A percentile compares a stretch with the other conserved stretches of the same genome.
phyloP scores from a whole-genome alignment of 2,113 vertebrate genomes.

The Oreochromis niloticus region DNA sequence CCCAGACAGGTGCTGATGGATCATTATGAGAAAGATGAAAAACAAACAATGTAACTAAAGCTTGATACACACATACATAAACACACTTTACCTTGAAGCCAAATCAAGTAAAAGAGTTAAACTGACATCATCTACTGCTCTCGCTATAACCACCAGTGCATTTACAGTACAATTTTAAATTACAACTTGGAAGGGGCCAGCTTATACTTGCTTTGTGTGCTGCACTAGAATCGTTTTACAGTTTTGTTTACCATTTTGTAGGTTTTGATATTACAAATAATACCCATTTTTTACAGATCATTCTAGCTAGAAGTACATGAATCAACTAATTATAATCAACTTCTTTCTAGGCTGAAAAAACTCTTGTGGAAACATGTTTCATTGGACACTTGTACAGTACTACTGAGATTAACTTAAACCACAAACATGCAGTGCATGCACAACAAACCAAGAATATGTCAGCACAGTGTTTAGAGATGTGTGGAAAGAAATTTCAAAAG shows the following conservation, averaged over 20 bases:
- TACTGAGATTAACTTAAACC: neutral
- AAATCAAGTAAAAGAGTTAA: neutral
- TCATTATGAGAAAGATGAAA: neutral
- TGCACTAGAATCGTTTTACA: neutral
- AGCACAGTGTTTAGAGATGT: neutral
- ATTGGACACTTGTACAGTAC: rapidly evolving
- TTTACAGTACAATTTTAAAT: neutral
- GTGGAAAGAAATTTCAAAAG: neutral
- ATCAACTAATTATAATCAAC: neutral
- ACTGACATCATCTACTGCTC: neutral
- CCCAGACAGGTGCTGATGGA: neutral
- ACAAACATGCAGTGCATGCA: neutral
- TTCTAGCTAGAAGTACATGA: neutral
- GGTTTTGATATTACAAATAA: neutral
- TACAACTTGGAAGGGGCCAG: neutral
- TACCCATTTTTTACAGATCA: neutral
- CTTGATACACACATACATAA: rapidly evolving
- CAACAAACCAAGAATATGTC: neutral
- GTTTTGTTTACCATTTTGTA: neutral
- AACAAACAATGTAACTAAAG: neutral
- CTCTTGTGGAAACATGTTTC: neutral
- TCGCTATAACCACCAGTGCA: neutral
- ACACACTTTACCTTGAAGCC: rapidly evolving
- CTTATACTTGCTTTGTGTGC: neutral
- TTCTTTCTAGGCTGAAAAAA: neutral